These are phyloP conservation scores for Cheilosia urbana DNA, from an alignment of 2,888 invertebrate species.

Conservation along the genomic window DNA sequence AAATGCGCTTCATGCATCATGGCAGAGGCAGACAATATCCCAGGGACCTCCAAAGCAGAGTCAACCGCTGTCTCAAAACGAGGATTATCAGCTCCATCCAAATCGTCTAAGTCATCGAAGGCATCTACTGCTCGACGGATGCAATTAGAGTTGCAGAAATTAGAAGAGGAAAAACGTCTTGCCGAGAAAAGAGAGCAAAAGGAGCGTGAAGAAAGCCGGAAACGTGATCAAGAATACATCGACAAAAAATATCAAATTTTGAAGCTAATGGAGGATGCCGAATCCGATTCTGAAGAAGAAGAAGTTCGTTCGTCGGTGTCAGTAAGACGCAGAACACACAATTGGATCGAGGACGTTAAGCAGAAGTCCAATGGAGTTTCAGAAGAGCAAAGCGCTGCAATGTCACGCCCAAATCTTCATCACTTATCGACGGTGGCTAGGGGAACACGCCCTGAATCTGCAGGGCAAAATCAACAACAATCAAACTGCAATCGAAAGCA, in stretches of 20 bases:
- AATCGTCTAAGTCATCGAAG: slow-evolving; percentile 11
- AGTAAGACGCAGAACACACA: slow-evolving; percentile 5
- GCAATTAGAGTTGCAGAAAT: background rate
- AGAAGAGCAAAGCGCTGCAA: background rate
- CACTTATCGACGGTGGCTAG: too few species aligned
- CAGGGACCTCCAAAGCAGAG: background rate
- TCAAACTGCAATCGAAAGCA: background rate
- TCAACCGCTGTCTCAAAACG: background rate
- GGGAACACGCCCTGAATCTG: background rate
- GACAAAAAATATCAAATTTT: slow-evolving; percentile 33
- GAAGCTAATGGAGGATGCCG: background rate
- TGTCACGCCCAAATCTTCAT: background rate
- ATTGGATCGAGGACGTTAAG: background rate
- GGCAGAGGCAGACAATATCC: background rate
- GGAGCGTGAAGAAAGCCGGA: too few species aligned
- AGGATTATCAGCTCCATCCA: background rate
- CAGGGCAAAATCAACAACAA: background rate
- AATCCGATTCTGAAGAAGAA: background rate
- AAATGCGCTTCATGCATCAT: background rate
- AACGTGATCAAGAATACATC: slow-evolving; percentile 13
- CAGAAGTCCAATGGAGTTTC: background rate
- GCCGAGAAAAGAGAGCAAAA: too few species aligned
- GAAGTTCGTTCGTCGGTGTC: slow-evolving; percentile 6
- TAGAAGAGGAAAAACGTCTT: too few species aligned
- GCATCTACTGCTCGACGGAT: slow-evolving; percentile 2